Conservation (phyloP, 2,113 vertebrate genomes). For the Argyrosomus japonicus region DNA sequence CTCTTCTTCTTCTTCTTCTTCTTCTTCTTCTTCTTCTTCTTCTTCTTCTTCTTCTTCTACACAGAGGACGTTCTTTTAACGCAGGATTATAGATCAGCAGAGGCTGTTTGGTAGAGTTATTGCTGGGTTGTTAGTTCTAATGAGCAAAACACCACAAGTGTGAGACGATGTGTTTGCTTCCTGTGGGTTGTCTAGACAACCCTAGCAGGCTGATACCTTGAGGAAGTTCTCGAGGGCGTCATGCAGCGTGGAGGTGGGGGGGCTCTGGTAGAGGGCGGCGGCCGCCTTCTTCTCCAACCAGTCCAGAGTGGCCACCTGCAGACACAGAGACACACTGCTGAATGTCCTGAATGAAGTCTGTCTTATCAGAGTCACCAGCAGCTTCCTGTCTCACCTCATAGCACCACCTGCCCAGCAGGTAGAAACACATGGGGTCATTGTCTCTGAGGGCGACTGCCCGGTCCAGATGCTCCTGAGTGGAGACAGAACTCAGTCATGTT, state of each 20-base stretch:
- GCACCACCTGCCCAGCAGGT: slow-evolving; percentile 84
- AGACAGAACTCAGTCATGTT: background rate
- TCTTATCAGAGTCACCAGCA: background rate
- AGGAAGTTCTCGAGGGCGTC: slow-evolving; percentile 93
- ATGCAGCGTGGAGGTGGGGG: slow-evolving; percentile 86
- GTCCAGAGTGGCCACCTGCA: slow-evolving; percentile 88
- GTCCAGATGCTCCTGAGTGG: slow-evolving; percentile 82
- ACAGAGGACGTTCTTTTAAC: too few species aligned
- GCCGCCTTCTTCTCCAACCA: slow-evolving; percentile 93
- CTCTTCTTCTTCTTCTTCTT: background rate
- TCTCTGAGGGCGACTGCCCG: slow-evolving; percentile 72
- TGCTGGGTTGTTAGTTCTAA: too few species aligned
- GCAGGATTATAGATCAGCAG: too few species aligned
- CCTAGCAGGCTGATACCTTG: slow-evolving; percentile 79
- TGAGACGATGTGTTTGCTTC: too few species aligned
- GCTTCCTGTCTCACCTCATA: slow-evolving; percentile 74
- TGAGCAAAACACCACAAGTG: too few species aligned
- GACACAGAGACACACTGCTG: background rate
- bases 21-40: background rate
- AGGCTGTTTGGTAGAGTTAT: too few species aligned
- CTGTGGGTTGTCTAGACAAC: too few species aligned
- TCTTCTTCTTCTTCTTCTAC: background rate
- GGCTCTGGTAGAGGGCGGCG: slow-evolving; percentile 86
- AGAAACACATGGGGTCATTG: slow-evolving; percentile 81
- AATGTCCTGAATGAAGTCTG: background rate